Conservation (phyloP, 2,113 vertebrate species). For the Osmerus eperlanus region DNA sequence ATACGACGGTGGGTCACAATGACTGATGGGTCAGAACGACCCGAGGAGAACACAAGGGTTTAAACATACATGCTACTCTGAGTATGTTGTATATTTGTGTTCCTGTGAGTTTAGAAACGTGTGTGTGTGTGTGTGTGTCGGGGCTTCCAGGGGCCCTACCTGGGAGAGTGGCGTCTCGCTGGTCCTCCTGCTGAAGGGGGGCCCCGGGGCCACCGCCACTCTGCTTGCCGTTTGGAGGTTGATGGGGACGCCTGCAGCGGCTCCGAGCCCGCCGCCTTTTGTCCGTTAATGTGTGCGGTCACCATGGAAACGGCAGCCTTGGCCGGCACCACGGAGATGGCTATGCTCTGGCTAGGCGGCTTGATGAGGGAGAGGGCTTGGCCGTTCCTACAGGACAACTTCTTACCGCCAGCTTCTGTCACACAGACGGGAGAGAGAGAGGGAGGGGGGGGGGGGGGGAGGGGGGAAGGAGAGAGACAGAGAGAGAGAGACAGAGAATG, state of each 20-base stretch:
- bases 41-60: no score
- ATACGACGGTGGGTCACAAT: no score
- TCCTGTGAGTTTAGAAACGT: background rate
- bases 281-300: slow-evolving; percentile 80
- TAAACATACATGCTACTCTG: no score
- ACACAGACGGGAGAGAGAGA: slow-evolving; percentile 36
- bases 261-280: slow-evolving; percentile 68
- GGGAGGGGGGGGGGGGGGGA: no score
- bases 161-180: slow-evolving; percentile 66
- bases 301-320: slow-evolving; percentile 82
- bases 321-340: slow-evolving; percentile 77
- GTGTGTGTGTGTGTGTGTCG: slow-evolving; percentile 12
- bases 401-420: slow-evolving; percentile 79
- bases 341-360: slow-evolving; percentile 71
- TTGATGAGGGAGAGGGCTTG: slow-evolving; percentile 76
- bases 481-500: no score
- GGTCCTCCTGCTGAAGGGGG: slow-evolving; percentile 61
- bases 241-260: slow-evolving; percentile 73
- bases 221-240: slow-evolving; percentile 74
- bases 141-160: slow-evolving; percentile 53
- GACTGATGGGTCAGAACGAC: no score
- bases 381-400: slow-evolving; percentile 74
- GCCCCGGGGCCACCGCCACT: slow-evolving; percentile 43
- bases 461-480: no score
- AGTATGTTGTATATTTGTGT: no score